These are phyloP conservation scores for Leptinotarsa juncta DNA, from an alignment of 2,888 invertebrate genomes.

Conservation along the genomic window DNA sequence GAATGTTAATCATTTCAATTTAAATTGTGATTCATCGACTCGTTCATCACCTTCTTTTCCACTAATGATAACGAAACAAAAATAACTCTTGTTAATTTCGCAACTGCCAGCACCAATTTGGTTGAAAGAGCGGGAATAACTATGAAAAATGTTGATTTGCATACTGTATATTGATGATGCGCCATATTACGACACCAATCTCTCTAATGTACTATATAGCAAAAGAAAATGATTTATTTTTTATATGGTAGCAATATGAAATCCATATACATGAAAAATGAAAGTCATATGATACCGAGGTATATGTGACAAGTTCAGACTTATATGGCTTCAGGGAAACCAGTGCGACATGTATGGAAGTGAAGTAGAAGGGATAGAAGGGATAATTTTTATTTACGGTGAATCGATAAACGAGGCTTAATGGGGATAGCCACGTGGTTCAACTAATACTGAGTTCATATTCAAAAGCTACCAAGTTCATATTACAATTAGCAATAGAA, in stretches of 20 bases:
- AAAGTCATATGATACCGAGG: not conserved
- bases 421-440: not conserved
- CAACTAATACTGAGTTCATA: not conserved
- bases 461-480: not conserved
- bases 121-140: not conserved
- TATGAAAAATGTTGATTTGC: conserved; percentile 11
- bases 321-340: not conserved
- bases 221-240: not conserved
- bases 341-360: not conserved
- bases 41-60: not conserved
- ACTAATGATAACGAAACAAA: not conserved
- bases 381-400: not conserved
- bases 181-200: not conserved
- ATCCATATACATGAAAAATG: not conserved
- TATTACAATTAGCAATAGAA: too few relatives aligned
- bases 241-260: conserved; percentile 1
- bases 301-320: not conserved
- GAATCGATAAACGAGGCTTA: not conserved
- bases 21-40: too few relatives aligned
- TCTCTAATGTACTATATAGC: not conserved
- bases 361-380: not conserved
- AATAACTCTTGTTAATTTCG: conserved; percentile 9
- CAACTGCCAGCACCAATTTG: conserved; percentile 3
- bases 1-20: too few relatives aligned
- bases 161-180: conserved; percentile 8